phyloP scores from a whole-genome alignment of 1,140 invertebrate species.

The Drosophila tani region DNA sequence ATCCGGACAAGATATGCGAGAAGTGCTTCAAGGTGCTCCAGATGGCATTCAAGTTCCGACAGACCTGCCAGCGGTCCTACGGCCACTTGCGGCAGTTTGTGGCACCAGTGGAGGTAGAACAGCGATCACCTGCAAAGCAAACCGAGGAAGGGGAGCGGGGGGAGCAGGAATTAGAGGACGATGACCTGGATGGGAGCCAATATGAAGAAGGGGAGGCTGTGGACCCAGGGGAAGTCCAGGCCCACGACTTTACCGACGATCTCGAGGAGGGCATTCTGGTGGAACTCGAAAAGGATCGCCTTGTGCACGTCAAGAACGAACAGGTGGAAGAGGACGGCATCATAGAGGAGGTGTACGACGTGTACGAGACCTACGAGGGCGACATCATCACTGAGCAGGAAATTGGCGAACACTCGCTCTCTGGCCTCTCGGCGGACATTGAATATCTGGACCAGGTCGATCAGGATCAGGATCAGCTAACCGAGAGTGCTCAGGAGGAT shows the following conservation, averaged over 20 bases:
- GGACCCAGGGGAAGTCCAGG: constrained; percentile 10
- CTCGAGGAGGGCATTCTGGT: constrained; percentile 51
- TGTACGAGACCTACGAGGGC: constrained; percentile 66
- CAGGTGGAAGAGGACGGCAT: constrained; percentile 73
- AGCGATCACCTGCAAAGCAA: constrained; percentile 13
- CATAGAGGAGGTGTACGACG: constrained; percentile 72
- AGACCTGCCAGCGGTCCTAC: constrained; percentile 74
- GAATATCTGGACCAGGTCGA: constrained; percentile 68
- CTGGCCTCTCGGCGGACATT: constrained; percentile 68
- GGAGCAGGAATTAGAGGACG: constrained; percentile 44
- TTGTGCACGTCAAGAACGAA: constrained; percentile 63
- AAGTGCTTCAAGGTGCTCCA: constrained; percentile 70
- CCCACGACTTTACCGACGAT: constrained; percentile 29
- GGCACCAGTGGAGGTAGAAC: constrained; percentile 74
- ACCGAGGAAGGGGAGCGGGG: constrained; percentile 15
- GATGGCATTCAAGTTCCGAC: constrained; percentile 70
- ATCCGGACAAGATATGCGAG: constrained; percentile 79
- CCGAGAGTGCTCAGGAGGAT: constrained; percentile 66
- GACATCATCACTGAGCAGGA: constrained; percentile 60
- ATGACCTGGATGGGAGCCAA: constrained; percentile 30
- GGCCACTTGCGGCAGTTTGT: constrained; percentile 79
- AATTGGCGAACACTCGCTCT: constrained; percentile 58
- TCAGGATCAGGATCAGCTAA: constrained; percentile 54
- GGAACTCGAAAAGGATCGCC: constrained; percentile 53
- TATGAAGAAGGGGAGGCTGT: constrained; percentile 24